These are phyloP conservation scores for Campoletis raptor DNA, from an alignment of 2,888 invertebrate genomes.

Conservation along the genomic window DNA sequence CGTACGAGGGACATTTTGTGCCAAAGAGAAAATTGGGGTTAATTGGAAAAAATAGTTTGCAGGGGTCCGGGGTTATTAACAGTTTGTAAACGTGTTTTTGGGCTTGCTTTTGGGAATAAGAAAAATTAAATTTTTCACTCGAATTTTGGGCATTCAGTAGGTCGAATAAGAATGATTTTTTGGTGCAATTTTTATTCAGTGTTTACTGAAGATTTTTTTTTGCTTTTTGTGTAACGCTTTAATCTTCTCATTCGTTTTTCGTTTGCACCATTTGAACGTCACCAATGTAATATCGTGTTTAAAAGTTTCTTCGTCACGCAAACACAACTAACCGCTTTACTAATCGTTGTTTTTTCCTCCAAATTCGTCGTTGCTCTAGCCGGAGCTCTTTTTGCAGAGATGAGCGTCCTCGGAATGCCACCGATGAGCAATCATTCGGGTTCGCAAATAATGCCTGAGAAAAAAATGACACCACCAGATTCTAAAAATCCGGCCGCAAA, in stretches of 20 bases:
- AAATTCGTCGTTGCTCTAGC: constrained; percentile 78
- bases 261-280: constrained; percentile 23
- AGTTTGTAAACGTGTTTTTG: neutral
- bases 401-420: constrained; percentile 81
- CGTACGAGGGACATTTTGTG: no score
- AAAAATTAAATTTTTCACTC: neutral
- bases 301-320: constrained; percentile 33
- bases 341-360: constrained; percentile 75
- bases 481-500: constrained; percentile 86
- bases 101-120: neutral
- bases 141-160: neutral
- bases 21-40: no score
- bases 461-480: constrained; percentile 87
- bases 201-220: neutral
- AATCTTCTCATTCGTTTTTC: constrained; percentile 1
- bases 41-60: neutral
- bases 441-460: constrained; percentile 85
- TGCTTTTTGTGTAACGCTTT: neutral
- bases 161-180: neutral
- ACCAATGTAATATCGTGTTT: constrained; percentile 11
- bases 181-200: neutral
- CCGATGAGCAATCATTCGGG: constrained; percentile 81
- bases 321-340: constrained; percentile 69
- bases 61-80: neutral
- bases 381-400: constrained; percentile 84